A percentile compares a stretch with the other conserved stretches of the same genome.
Evolutionary conservation across 1,140 invertebrate genomes (phyloP).

Genomic region (Drosophila hydei): DNA sequence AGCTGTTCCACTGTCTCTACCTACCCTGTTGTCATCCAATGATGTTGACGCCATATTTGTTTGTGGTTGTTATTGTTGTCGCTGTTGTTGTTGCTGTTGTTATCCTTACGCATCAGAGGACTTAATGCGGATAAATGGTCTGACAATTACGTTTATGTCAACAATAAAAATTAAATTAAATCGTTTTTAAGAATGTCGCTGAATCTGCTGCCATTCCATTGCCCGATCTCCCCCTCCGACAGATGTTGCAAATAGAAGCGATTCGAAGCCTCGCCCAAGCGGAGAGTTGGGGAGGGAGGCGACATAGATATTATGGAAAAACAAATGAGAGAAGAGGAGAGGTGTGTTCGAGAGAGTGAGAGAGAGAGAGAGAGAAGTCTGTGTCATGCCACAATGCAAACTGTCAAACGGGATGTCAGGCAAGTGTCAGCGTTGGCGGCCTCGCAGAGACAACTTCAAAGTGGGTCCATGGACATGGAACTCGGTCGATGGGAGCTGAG

Average conservation of each 20-base stretch:
- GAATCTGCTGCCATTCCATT: slow-evolving; percentile 3
- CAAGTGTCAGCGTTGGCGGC: slow-evolving; percentile 72
- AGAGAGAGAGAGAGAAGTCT: slow-evolving; percentile 53
- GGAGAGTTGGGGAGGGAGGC: slow-evolving; percentile 8
- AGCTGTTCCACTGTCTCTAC: slow-evolving; percentile 44
- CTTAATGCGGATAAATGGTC: slow-evolving; percentile 83
- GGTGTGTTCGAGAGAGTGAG: background rate
- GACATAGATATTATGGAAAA: slow-evolving; percentile 51
- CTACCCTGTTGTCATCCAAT: slow-evolving; percentile 18
- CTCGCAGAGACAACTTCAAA: slow-evolving; percentile 62
- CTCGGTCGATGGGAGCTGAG: too few relatives aligned
- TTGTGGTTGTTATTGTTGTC: slow-evolving; percentile 57
- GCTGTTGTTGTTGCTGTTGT: slow-evolving; percentile 42
- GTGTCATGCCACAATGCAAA: slow-evolving; percentile 74
- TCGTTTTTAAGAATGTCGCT: slow-evolving; percentile 71
- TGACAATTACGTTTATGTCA: slow-evolving; percentile 83
- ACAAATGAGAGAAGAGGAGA: background rate
- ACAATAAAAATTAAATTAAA: slow-evolving; percentile 83
- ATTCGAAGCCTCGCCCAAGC: slow-evolving; percentile 54
- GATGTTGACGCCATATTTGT: slow-evolving; percentile 56
- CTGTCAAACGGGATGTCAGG: slow-evolving; percentile 76
- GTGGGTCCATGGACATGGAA: slow-evolving; percentile 31
- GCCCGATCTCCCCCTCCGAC: slow-evolving; percentile 33
- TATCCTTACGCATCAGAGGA: slow-evolving; percentile 80
- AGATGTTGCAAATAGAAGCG: slow-evolving; percentile 76